Conservation (phyloP, 2,797 vertebrate genomes). For the Phataginus tetradactyla region DNA sequence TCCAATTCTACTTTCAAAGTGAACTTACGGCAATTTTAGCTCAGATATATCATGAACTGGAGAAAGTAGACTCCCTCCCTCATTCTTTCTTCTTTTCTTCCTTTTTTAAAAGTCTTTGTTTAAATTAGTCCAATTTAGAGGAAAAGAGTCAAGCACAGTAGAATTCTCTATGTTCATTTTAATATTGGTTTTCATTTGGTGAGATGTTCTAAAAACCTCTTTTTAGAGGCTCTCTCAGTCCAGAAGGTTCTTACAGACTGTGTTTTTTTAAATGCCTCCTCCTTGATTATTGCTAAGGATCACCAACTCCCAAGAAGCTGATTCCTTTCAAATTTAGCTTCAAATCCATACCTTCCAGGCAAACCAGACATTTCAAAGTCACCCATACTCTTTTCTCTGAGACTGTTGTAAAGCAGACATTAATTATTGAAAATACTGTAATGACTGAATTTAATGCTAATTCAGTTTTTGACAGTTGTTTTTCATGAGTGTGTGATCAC, state of each 20-base stretch:
- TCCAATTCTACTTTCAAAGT: neutral
- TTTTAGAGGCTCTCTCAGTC: neutral
- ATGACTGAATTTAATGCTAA: neutral
- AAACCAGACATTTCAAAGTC: neutral
- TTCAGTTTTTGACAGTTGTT: neutral
- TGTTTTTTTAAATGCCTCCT: neutral
- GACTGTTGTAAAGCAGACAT: neutral
- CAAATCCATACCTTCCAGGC: neutral
- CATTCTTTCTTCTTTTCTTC: no score
- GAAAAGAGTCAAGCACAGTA: neutral
- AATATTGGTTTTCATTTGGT: neutral
- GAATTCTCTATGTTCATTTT: neutral
- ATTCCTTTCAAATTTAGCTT: neutral
- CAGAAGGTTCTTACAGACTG: neutral
- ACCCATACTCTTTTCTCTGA: neutral
- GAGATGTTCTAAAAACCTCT: neutral
- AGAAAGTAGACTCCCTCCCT: neutral
- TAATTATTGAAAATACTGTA: constrained; percentile 12
- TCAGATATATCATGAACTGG: neutral
- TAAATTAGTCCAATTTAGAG: neutral
- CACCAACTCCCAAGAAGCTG: neutral
- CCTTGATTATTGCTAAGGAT: neutral
- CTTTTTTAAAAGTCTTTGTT: neutral
- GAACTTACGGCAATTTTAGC: neutral
- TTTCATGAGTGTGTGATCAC: neutral